phyloP scores from a whole-genome alignment of 2,888 invertebrate genomes.

The Mesodorylaimus sp. region DNA sequence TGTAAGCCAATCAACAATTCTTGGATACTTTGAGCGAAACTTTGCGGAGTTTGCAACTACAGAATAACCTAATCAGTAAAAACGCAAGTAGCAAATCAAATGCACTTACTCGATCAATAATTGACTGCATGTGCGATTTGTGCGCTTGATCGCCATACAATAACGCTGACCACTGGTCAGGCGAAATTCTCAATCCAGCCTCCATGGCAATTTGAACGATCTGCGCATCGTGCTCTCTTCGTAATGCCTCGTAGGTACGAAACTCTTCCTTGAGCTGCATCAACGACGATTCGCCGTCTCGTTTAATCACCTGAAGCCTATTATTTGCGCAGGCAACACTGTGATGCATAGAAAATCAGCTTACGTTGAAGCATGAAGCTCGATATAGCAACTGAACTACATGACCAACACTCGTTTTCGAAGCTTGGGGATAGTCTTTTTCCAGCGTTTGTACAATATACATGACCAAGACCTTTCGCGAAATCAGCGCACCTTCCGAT shows the following conservation, averaged over 20 bases:
- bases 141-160: constrained; percentile 84
- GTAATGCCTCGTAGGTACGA: constrained; percentile 71
- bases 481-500: constrained; percentile 46
- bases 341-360: not conserved
- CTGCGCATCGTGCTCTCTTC: constrained; percentile 91
- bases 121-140: constrained; percentile 84
- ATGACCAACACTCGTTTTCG: constrained; percentile 96
- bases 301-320: constrained; percentile 57
- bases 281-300: constrained; percentile 84
- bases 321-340: not conserved
- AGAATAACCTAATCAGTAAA: not conserved
- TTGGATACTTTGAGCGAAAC: constrained; percentile 67
- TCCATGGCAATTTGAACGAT: constrained; percentile 96
- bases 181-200: constrained; percentile 83
- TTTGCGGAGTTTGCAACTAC: constrained; percentile 76
- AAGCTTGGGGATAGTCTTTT: constrained; percentile 58
- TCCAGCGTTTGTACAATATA: constrained; percentile 91
- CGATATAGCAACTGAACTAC: constrained; percentile 92
- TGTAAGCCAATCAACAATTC: constrained; percentile 75
- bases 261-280: constrained; percentile 74
- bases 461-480: constrained; percentile 56
- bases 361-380: constrained; percentile 90
- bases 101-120: constrained; percentile 33
- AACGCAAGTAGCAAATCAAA: not conserved
- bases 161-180: constrained; percentile 93